Conservation (phyloP, 2,888 invertebrate species). For the Apamea sordens region DNA sequence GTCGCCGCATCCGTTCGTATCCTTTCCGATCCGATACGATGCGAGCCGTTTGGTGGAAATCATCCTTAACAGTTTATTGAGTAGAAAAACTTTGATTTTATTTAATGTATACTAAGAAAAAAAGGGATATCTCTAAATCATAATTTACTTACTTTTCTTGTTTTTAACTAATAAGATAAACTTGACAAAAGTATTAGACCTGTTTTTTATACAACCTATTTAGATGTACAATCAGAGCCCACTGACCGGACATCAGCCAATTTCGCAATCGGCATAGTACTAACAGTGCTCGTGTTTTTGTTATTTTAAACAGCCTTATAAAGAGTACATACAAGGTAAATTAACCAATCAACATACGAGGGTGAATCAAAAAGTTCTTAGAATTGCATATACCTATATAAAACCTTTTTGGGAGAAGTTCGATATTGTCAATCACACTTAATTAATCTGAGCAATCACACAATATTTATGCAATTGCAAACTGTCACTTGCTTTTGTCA, state of each 20-base stretch:
- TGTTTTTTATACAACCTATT: neutral
- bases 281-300: neutral
- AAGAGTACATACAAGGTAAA: neutral
- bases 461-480: no score
- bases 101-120: conserved; percentile 9
- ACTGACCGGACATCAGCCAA: neutral
- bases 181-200: neutral
- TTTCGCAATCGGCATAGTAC: neutral
- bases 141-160: conserved; percentile 17
- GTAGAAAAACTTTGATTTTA: conserved; percentile 15
- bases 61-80: conserved; percentile 3
- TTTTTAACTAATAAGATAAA: conserved; percentile 30
- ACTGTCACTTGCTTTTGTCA: no score
- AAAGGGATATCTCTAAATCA: conserved; percentile 13
- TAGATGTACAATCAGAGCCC: neutral
- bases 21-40: no score
- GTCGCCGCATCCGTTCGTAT: no score
- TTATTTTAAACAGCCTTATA: neutral
- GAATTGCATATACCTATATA: no score
- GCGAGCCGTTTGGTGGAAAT: no score
- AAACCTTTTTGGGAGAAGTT: no score
- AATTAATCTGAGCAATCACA: no score
- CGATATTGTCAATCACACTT: no score
- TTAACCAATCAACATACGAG: neutral
- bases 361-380: no score